Evolutionary conservation across 2,797 vertebrate genomes (phyloP).

Genomic region (Pipistrellus kuhlii): DNA sequence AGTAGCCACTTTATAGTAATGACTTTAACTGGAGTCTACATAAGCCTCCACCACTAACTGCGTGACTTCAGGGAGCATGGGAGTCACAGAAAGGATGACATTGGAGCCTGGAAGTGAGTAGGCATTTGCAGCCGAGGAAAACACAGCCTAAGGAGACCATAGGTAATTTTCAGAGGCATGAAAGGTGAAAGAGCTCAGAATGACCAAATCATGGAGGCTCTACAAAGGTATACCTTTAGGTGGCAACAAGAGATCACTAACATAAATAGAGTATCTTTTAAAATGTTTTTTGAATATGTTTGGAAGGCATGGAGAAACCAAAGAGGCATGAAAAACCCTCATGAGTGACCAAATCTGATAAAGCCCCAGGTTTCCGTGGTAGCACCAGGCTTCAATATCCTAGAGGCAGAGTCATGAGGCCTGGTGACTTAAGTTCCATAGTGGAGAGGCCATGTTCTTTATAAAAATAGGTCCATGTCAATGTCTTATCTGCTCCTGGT

Average conservation of each 20-base stretch:
- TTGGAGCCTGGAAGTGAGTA: conserved; percentile 49
- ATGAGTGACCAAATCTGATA: conserved; percentile 22
- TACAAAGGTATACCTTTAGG: neutral
- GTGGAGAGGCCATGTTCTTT: neutral
- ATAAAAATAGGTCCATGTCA: conserved; percentile 9
- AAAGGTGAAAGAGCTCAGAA: neutral
- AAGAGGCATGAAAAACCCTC: neutral
- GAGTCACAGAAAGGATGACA: conserved; percentile 10
- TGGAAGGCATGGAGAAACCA: neutral
- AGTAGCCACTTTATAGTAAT: neutral
- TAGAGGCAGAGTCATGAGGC: neutral
- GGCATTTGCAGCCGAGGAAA: conserved; percentile 31
- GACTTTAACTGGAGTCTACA: neutral
- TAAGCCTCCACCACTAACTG: neutral
- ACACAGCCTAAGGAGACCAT: neutral
- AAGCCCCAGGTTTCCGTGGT: neutral
- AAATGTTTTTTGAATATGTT: neutral
- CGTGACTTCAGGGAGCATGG: neutral
- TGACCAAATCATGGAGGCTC: neutral
- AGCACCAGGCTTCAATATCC: neutral
- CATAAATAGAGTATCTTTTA: neutral
- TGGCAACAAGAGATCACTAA: neutral
- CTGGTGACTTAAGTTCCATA: neutral
- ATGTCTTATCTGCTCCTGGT: neutral
- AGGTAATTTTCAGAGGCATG: conserved; percentile 36